Base-by-base conservation (phyloP, 1,140 invertebrate species). In the Babylonia areolata region DNA sequence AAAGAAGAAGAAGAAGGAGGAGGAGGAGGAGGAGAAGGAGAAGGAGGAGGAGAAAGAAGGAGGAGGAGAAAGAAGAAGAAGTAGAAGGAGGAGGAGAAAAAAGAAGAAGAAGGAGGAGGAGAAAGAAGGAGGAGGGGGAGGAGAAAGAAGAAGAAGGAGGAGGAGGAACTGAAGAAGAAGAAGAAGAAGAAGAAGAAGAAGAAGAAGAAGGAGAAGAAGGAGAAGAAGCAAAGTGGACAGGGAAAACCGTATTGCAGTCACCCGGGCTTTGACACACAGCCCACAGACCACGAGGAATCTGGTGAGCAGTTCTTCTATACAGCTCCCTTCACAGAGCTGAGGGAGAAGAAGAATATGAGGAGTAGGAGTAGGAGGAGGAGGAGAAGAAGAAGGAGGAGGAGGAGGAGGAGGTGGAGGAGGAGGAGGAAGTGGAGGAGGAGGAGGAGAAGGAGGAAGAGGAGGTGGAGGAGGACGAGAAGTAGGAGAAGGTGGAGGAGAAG, bases 11-110 rank as follows among this genome's bases (percentile, higher is more conserved):
- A 51, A 17, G 33, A 51, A 17, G 69, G 33, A 31, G 33, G 69
- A 31, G 69, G 17, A 17, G 33, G 20, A 35, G 20, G 17, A 35
- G 17, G 31, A 15, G 69, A 31, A 17, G 33, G 31, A 33, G 69
- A 71, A 31, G 33, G 15, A 42, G 69, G 33, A 31, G 15, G 15
- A 31, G 69, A 71, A 17, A 35, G 33, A 33, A 71, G 15, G 40
- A 71, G 69, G 81, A 64, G 33, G 54, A 71, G 69, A 17, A 84
- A 35, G 40, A 35, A 64, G 81, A 64, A 35, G 81, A 51, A 64
- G 40, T 9, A 71, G 81, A 35, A 84, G 54, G 69, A 71, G 40
- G 33, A 64, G 81, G 15, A 35, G 17, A 35, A 15, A 37, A 40
- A 31, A 51, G 15, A 12, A 33, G 33, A 35, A 33, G 12, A 17